Evolutionary conservation across 2,888 invertebrate species (phyloP).

Genomic region (Xestia ashworthii): DNA sequence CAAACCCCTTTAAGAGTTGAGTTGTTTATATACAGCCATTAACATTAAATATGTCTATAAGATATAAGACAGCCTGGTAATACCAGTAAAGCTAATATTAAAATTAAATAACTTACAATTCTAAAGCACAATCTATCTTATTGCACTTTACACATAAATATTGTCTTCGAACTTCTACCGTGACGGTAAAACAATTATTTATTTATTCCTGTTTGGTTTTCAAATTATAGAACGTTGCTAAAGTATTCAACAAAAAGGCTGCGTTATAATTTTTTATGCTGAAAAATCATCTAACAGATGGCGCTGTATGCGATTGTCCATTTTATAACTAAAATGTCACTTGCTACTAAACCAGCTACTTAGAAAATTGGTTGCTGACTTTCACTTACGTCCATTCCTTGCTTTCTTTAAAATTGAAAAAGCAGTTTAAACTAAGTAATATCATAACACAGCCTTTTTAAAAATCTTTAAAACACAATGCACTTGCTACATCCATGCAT

Average conservation of each 20-base stretch:
- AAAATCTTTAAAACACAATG: constrained; percentile 57
- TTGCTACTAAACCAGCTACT: constrained; percentile 3
- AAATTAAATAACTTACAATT: constrained; percentile 65
- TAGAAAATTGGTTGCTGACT: background rate
- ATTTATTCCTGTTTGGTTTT: constrained; percentile 53
- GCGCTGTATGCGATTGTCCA: constrained; percentile 11
- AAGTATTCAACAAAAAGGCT: constrained; percentile 64
- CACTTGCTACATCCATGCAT: constrained; percentile 60
- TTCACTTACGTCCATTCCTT: background rate
- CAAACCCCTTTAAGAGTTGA: constrained; percentile 33
- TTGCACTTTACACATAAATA: constrained; percentile 77
- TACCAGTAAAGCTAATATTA: constrained; percentile 70
- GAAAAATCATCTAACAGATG: constrained; percentile 3
- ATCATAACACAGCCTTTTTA: constrained; percentile 69
- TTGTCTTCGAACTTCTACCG: constrained; percentile 76
- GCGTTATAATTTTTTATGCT: constrained; percentile 53
- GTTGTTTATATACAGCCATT: constrained; percentile 58
- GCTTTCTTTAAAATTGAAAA: background rate
- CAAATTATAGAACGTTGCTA: constrained; percentile 41
- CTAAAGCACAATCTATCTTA: constrained; percentile 80
- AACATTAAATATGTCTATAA: constrained; percentile 66
- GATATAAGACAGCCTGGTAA: constrained; percentile 69
- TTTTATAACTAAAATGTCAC: background rate
- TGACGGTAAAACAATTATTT: constrained; percentile 57
- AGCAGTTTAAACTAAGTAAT: background rate